These are phyloP conservation scores for Cryptotis parvus DNA, from an alignment of 2,113 vertebrate species.

Conservation along the genomic window DNA sequence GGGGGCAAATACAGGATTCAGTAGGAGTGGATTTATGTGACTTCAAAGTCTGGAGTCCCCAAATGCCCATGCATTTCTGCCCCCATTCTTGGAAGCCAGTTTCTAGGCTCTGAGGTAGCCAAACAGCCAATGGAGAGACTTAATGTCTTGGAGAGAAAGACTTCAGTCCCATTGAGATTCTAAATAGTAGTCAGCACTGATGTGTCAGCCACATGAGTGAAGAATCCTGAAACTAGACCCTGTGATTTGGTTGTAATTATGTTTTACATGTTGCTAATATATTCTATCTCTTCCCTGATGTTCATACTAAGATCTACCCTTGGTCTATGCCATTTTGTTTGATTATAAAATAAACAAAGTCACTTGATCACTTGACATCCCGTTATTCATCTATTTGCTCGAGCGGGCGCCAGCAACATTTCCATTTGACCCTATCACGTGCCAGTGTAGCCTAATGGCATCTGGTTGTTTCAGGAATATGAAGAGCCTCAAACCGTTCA, in stretches of 20 bases:
- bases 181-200: background rate
- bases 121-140: too few relatives aligned
- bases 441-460: too few relatives aligned
- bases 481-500: too few relatives aligned
- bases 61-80: background rate
- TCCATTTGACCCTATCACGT: too few relatives aligned
- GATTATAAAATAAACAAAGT: background rate
- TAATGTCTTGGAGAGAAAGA: background rate
- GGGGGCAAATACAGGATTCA: rapidly evolving
- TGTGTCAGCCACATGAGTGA: background rate
- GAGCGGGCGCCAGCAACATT: too few relatives aligned
- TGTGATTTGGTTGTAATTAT: background rate
- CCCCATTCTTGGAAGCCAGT: background rate
- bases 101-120: background rate
- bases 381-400: too few relatives aligned
- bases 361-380: slow-evolving; percentile 24
- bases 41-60: background rate
- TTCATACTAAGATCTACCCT: background rate
- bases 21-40: background rate
- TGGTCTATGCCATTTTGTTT: background rate
- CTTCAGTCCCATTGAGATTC: background rate
- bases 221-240: background rate
- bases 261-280: background rate
- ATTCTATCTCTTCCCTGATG: background rate
- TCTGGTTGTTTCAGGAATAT: too few relatives aligned